Conservation (phyloP, 2,888 invertebrate species). For the Hypselothyrea guttata region DNA sequence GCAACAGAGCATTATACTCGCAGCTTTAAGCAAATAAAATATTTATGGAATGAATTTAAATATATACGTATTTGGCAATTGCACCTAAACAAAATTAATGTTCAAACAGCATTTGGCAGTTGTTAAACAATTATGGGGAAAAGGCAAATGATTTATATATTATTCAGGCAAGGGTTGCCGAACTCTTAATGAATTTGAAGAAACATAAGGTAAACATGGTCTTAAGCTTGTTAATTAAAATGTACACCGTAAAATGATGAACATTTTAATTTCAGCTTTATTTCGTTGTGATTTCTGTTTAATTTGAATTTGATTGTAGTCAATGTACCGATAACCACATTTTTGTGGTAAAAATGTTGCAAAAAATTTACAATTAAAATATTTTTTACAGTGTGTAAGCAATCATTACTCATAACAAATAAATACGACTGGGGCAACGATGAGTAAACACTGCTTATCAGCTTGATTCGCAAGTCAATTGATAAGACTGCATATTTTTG, state of each 20-base stretch:
- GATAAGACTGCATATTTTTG: slow-evolving; percentile 58
- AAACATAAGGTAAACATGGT: not conserved
- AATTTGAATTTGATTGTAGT: too few species aligned
- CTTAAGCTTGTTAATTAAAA: too few species aligned
- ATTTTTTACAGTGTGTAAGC: not conserved
- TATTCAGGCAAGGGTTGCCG: not conserved
- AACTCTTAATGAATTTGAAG: not conserved
- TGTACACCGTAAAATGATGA: too few species aligned
- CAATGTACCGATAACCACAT: too few species aligned
- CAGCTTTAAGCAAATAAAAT: slow-evolving; percentile 52
- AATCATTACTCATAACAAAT: slow-evolving; percentile 40
- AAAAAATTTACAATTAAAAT: not conserved
- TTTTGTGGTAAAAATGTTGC: too few species aligned
- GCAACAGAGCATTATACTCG: slow-evolving; percentile 28
- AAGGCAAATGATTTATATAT: not conserved
- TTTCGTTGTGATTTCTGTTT: too few species aligned
- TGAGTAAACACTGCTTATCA: slow-evolving; percentile 69
- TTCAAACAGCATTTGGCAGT: too few species aligned
- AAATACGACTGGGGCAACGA: slow-evolving; percentile 43
- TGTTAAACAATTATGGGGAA: too few species aligned
- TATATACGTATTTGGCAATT: slow-evolving; percentile 6
- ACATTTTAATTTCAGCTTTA: too few species aligned
- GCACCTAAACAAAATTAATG: slow-evolving; percentile 7
- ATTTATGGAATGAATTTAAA: slow-evolving; percentile 52
- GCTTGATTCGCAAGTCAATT: slow-evolving; percentile 29